A percentile compares a stretch with the other conserved stretches of the same genome.
Evolutionary conservation across 1,140 invertebrate species (phyloP).

Genomic region (Diprion similis): DNA sequence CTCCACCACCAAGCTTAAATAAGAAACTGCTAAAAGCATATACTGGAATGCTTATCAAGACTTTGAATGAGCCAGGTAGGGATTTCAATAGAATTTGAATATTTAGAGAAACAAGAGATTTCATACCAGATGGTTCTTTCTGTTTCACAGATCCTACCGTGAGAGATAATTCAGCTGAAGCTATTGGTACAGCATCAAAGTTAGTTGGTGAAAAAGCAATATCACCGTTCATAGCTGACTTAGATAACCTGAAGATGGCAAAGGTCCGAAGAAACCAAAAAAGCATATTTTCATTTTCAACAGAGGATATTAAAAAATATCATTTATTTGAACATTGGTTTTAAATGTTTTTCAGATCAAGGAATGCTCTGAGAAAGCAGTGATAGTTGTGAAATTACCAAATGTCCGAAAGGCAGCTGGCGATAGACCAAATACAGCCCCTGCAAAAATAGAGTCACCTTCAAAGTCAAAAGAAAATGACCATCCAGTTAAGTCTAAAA

Average conservation of each 20-base stretch:
- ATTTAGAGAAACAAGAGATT: slow-evolving; percentile 10
- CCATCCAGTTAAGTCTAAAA: slow-evolving; percentile 66
- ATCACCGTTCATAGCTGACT: slow-evolving; percentile 82
- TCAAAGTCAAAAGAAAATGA: slow-evolving; percentile 37
- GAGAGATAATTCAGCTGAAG: slow-evolving; percentile 85
- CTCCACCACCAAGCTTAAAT: slow-evolving; percentile 80
- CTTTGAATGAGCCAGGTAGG: slow-evolving; percentile 82
- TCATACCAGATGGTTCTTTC: slow-evolving; percentile 9
- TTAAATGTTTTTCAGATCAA: slow-evolving; percentile 72
- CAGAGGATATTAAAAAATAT: slow-evolving; percentile 1
- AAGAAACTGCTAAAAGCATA: slow-evolving; percentile 94
- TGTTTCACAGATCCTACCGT: slow-evolving; percentile 75
- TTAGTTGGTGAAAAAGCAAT: slow-evolving; percentile 92
- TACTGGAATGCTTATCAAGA: slow-evolving; percentile 81
- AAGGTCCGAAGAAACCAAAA: slow-evolving; percentile 67
- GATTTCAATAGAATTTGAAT: slow-evolving; percentile 15
- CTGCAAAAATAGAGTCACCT: slow-evolving; percentile 52
- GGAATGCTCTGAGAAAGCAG: slow-evolving; percentile 92
- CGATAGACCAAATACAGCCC: slow-evolving; percentile 65
- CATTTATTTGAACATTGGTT: slow-evolving; percentile 9
- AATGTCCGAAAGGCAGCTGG: slow-evolving; percentile 60
- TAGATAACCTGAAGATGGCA: slow-evolving; percentile 90
- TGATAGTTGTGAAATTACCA: slow-evolving; percentile 77
- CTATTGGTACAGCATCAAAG: slow-evolving; percentile 94
- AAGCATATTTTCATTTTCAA: slow-evolving; percentile 18